Conservation (phyloP, 2,888 invertebrate genomes). For the Gortyna flavago region DNA sequence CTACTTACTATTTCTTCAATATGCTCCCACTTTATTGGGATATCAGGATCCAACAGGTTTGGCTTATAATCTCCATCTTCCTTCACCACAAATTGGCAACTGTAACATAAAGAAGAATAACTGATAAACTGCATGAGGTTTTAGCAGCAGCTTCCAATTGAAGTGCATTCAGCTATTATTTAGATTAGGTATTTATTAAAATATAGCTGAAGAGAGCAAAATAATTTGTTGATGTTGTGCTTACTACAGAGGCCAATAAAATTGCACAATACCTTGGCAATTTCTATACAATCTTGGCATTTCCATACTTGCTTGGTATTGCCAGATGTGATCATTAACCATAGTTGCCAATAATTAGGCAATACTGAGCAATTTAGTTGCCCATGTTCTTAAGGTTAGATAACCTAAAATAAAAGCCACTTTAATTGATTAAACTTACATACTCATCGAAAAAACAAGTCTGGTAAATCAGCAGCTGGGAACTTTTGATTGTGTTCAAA, state of each 20-base stretch:
- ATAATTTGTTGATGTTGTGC: not conserved
- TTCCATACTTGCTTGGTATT: not conserved
- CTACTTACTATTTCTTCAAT: slow-evolving; percentile 97
- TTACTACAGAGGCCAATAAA: not conserved
- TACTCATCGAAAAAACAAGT: not conserved
- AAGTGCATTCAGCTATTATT: not conserved
- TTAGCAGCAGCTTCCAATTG: not conserved
- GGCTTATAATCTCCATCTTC: slow-evolving; percentile 94
- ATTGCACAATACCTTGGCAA: not conserved
- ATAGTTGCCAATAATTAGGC: not conserved
- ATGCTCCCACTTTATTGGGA: slow-evolving; percentile 96
- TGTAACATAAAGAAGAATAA: slow-evolving; percentile 75
- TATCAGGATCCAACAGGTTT: slow-evolving; percentile 95
- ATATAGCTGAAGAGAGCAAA: not conserved
- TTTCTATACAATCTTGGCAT: not conserved
- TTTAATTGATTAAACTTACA: slow-evolving; percentile 32
- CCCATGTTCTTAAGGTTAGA: slow-evolving; percentile 12
- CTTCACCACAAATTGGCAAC: slow-evolving; percentile 98
- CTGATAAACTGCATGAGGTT: not conserved
- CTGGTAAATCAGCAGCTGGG: not conserved
- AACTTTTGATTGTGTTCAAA: slow-evolving; percentile 12
- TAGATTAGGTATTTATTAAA: too few species aligned
- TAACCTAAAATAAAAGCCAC: slow-evolving; percentile 23
- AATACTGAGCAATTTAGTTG: slow-evolving; percentile 1
- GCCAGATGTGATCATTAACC: not conserved